Percentiles rank a stretch among this genome's conserved stretches.
Evolutionary conservation across 1,140 invertebrate genomes (phyloP).

Genomic region (Drosophila obscura): DNA sequence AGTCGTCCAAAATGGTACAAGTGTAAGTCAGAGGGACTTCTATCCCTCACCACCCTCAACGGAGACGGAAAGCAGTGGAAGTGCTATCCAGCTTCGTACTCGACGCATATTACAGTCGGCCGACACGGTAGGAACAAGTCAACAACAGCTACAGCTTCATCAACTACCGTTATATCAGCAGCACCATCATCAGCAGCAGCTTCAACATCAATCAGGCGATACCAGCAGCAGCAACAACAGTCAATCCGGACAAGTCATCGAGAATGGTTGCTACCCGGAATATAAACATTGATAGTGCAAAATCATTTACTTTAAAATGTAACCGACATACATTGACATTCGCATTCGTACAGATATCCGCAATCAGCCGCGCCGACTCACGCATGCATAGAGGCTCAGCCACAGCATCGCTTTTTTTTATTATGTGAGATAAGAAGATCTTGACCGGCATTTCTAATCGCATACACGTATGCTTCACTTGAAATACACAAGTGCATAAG

Average conservation of each 20-base stretch:
- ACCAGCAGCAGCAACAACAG: constrained; percentile 84
- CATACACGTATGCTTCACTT: constrained; percentile 43
- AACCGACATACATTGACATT: constrained; percentile 10
- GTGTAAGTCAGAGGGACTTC: constrained; percentile 84
- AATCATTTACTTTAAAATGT: constrained; percentile 21
- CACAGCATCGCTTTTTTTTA: constrained; percentile 13
- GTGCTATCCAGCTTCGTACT: constrained; percentile 80
- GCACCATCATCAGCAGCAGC: constrained; percentile 65
- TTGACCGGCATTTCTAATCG: constrained; percentile 29
- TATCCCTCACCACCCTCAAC: constrained; percentile 84
- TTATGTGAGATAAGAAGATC: constrained; percentile 6
- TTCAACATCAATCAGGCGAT: constrained; percentile 74
- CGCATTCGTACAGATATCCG: constrained; percentile 2
- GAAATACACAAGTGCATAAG: constrained; percentile 37
- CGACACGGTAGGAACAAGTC: constrained; percentile 60
- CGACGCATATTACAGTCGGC: constrained; percentile 71
- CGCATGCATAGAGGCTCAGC: constrained; percentile 17
- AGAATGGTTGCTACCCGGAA: constrained; percentile 84
- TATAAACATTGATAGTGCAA: constrained; percentile 86
- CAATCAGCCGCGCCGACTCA: constrained; percentile 14
- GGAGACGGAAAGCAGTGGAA: constrained; percentile 84
- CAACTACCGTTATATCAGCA: constrained; percentile 61
- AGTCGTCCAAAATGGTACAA: constrained; percentile 83
- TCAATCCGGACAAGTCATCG: constrained; percentile 84
- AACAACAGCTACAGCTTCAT: constrained; percentile 53